Base-by-base conservation (phyloP, 2,888 invertebrate species). In the Cerastis rubricosa region DNA sequence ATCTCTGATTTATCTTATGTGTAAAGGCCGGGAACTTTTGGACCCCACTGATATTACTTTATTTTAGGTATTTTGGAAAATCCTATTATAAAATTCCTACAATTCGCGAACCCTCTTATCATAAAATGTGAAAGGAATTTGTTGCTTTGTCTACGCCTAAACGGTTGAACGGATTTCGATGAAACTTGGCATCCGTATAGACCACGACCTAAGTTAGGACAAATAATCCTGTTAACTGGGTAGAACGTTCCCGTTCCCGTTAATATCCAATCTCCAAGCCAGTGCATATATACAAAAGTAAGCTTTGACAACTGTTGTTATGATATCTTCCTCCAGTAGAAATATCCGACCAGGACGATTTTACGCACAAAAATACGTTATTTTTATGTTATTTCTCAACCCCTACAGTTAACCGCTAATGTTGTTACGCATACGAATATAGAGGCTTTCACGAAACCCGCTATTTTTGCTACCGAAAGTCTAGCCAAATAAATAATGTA, bases 401-500 rank as follows among this genome's bases (percentile, higher is more conserved):
- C n/a, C n/a, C n/a, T 12, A 17, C 7, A 40, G 63, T 51, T 64
- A 65, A 12, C 7, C 40, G 63, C 64, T 64, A 65, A 65, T 54
- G 54, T 54, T 35, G n/a, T 64, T 65, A 54, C 12, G 14, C 25
- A 17, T 45, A 76, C 63, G 51, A 57, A 45, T 76, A 64, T 25
- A 47, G 22, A 19, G 19, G 43, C 43, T 78, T 76, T 51, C 22
- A n/a, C 9, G 9, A 40, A 70, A 63, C 0, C 51, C 12, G 22
- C 22, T 63, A 70, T 78, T 76, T 78, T 51, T 29, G 43, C 5
- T 22, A 14, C 29, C 7, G 17, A 51, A 35, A 29, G 49, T 69
- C 45, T 68, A 76, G 68, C n/a, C 49, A 77, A 77, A 76, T 67
- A 77, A 54, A 75, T 75, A 76, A 76, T 35, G 35, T 75, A 59